Percentiles rank a stretch among this genome's conserved stretches.
Conservation (phyloP, 2,888 invertebrate genomes). For the Cheilosia soror region DNA sequence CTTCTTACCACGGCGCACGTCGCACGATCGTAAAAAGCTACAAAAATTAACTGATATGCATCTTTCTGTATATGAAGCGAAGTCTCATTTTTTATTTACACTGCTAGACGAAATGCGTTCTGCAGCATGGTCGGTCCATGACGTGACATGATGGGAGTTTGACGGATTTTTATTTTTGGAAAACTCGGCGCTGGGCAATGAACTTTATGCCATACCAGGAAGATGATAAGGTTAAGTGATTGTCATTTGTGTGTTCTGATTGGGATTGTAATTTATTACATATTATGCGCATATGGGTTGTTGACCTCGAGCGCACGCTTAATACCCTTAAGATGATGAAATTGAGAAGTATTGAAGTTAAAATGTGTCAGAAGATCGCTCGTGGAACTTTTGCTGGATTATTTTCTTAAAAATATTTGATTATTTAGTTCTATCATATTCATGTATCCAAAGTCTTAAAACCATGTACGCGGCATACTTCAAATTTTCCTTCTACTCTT, state of each 20-base stretch:
- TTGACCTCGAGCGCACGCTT: neutral
- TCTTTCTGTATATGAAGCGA: slow-evolving; percentile 11
- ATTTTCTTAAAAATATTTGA: too few relatives aligned
- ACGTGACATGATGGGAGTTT: neutral
- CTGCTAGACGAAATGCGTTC: neutral
- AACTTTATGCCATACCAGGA: slow-evolving; percentile 32
- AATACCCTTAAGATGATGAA: neutral
- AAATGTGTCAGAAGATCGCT: neutral
- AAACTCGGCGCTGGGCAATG: slow-evolving; percentile 23
- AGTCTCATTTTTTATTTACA: neutral
- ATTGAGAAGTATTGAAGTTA: neutral
- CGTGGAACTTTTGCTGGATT: too few relatives aligned
- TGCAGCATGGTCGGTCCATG: neutral
- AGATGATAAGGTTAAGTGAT: slow-evolving; percentile 35
- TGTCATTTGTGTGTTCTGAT: slow-evolving; percentile 6
- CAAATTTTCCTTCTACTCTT: too few relatives aligned
- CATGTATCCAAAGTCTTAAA: too few relatives aligned
- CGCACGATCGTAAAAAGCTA: slow-evolving; percentile 27
- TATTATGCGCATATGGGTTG: neutral
- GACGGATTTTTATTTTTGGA: slow-evolving; percentile 12
- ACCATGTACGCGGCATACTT: too few relatives aligned
- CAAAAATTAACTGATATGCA: slow-evolving; percentile 15
- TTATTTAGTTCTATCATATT: too few relatives aligned
- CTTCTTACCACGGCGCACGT: too few relatives aligned
- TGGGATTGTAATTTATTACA: neutral